Evolutionary conservation across 2,888 invertebrate species (phyloP), one percentile per base, ranked within the genome.

Genomic region (Agrochola lychnidis): DNA sequence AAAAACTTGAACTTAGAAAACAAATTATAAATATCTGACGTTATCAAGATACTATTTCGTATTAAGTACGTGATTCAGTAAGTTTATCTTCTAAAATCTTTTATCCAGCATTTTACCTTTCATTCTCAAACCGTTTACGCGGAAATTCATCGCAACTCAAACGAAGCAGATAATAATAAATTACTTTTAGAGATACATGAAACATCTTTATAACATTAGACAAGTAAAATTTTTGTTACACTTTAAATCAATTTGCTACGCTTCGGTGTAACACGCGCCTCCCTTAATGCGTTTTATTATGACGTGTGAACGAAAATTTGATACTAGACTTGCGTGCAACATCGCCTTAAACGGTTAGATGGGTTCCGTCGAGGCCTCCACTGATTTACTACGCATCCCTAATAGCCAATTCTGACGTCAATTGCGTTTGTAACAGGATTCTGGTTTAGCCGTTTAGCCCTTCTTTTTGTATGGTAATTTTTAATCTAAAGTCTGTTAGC

Each of bases 291-390:
- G 92, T 94, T 95, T 95, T 94, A 95, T 95, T 94, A 95, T 91
- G 84, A 84, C 73, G 94, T 95, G 94, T 94, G 93, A 95, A 93
- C 92, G 94, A 94, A 94, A 94, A 94, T 95, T 95, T 94, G 94
- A 94, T 94, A 93, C 91, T 88, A 88, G 87, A 92, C 90, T 94
- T 91, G 92, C 93, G 92, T 92, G 93, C 90, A 90, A 89, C 85
- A 87, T 85, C 79, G 83, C 91, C 89, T 89, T 92, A 90, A 91
- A 89, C 90, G 91, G 86, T 88, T 88, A 90, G 92, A 89, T 91
- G 91, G 90, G 90, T 89, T 90, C 88, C 86, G 89, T 89, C 88
- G 91, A 90, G 90, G 92, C 91, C 89, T 74, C 63, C 59, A 89
- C 90, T 90, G 92, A 93, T 93, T 93, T 92, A 92, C 79, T 75